Evolutionary conservation across 2,113 vertebrate genomes (phyloP).

Genomic region (Dicrurus megarhynchus): DNA sequence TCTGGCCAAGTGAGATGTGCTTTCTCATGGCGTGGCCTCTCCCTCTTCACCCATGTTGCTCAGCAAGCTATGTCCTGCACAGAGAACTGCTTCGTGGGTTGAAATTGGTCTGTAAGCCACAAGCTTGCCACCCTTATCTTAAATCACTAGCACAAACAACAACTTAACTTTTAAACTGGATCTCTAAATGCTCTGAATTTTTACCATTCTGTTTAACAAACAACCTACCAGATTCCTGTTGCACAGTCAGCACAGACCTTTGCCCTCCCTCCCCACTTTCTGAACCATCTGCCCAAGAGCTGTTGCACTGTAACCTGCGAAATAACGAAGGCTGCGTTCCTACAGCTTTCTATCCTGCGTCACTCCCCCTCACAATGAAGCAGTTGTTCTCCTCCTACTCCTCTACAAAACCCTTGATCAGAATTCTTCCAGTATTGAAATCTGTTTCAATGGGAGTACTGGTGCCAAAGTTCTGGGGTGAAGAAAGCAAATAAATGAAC

Average conservation of each 20-base stretch:
- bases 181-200: not conserved
- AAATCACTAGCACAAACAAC: not conserved
- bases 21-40: not conserved
- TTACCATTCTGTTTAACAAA: not conserved
- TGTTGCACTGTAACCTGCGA: conserved; percentile 8
- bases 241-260: not conserved
- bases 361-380: not conserved
- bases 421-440: not conserved
- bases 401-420: not conserved
- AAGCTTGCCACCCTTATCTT: not conserved
- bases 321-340: not conserved
- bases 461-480: not conserved
- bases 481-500: not conserved
- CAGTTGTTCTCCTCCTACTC: not conserved
- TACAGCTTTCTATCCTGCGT: not conserved
- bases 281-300: not conserved
- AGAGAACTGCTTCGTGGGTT: not conserved
- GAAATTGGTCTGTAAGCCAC: not conserved
- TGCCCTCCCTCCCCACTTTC: not conserved
- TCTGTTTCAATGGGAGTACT: not conserved
- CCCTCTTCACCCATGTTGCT: not conserved
- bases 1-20: not conserved
- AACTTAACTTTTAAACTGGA: not conserved
- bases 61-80: not conserved
- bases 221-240: not conserved